Conservation (phyloP, 92 coral and sea anemone genomes). For the Zoanthus sansibaricus region DNA sequence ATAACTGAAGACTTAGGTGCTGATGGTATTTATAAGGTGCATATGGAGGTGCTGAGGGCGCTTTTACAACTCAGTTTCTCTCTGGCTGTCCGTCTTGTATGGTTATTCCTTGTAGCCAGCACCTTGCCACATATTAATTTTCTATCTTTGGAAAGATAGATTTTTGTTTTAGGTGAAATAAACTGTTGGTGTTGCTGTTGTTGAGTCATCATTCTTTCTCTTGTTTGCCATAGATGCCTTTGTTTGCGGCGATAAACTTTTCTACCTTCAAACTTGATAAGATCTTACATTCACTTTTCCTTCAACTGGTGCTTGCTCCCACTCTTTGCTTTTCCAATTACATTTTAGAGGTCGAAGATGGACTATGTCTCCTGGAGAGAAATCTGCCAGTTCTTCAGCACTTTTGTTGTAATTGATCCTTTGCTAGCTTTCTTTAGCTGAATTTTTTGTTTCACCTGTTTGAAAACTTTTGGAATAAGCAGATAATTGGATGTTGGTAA, state of each 20-base stretch:
- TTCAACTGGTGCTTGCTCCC: slow-evolving; percentile 53
- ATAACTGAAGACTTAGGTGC: not conserved
- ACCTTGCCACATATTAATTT: not conserved
- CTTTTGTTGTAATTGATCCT: slow-evolving; percentile 55
- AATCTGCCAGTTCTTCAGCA: slow-evolving; percentile 43
- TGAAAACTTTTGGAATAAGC: slow-evolving; percentile 10
- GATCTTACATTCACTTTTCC: slow-evolving; percentile 50
- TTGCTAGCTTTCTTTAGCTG: slow-evolving; percentile 51
- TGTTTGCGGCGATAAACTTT: slow-evolving; percentile 46
- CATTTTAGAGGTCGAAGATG: slow-evolving; percentile 39
- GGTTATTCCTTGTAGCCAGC: too few species aligned
- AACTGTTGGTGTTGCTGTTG: too few species aligned
- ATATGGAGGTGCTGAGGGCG: too few species aligned
- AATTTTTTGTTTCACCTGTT: slow-evolving; percentile 48
- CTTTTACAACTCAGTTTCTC: too few species aligned
- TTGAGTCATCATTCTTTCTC: not conserved
- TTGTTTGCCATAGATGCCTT: slow-evolving; percentile 40
- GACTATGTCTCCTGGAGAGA: slow-evolving; percentile 59
- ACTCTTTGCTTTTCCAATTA: slow-evolving; percentile 48
- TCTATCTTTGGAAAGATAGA: too few species aligned
- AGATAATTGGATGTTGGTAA: not conserved
- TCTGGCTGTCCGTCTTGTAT: too few species aligned
- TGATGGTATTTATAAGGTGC: too few species aligned
- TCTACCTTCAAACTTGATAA: slow-evolving; percentile 55
- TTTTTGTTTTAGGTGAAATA: too few species aligned